Evolutionary conservation across 1,140 invertebrate species (phyloP), one percentile per base, ranked within the genome.

Genomic region (Papilio aristodemus): DNA sequence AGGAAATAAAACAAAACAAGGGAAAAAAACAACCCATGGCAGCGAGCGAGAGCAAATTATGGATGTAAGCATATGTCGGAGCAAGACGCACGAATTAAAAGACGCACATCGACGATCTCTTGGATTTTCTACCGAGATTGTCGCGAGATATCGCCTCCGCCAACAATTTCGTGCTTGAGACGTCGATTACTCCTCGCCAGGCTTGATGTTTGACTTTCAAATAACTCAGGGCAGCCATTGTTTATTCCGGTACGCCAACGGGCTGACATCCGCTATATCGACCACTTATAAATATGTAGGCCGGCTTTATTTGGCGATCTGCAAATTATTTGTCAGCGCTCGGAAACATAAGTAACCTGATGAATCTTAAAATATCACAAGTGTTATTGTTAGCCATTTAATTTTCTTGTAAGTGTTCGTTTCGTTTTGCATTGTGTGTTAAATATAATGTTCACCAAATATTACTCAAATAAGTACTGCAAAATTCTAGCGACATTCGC

Each of bases 171-270:
- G 85, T 84, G 80, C 78, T 87, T 85, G 83, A 87, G 83, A 85
- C 78, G 81, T 86, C 84, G 83, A 89, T 89, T 87, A 85, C 85
- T 77, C 69, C 70, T 67, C 57, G 69, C 73, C 57, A 78, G 64
- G 63, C 70, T 54, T 78, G 76, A 80, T 85, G 78, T 80, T 89
- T 85, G 84, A 86, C 81, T 87, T 89, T 86, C 81, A 86, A 89
- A 86, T 89, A 81, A 75, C 76, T 75, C 69, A 75, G 69, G 60
- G 73, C 67, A 73, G 69, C 77, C 78, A 78, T 85, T 88, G 84
- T 86, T 83, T 84, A 86, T 86, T 73, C 75, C 70, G 73, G 72
- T 73, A 74, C 80, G 68, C 71, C 78, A 77, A 75, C 69, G 73
- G 73, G 71, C 75, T 83, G 80, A 84, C 81, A 79, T 76, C 72